These are phyloP conservation scores for Exaiptasia diaphana DNA, from an alignment of 64 coral and sea anemone species.

Conservation along the genomic window DNA sequence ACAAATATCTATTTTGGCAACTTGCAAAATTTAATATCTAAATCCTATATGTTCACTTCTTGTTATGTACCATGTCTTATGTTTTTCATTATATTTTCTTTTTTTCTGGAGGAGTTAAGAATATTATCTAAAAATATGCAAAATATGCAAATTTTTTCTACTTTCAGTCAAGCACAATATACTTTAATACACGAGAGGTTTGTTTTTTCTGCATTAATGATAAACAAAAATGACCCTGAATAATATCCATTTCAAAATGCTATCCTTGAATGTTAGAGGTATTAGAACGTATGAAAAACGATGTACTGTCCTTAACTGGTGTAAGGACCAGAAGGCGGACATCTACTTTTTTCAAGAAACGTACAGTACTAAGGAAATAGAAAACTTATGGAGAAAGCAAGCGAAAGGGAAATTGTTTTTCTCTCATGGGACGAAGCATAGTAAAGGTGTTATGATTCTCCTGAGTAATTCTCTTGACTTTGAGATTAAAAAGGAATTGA, in stretches of 20 bases:
- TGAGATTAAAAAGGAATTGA: neutral
- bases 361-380: slow-evolving; percentile 1
- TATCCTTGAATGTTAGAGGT: slow-evolving; percentile 14
- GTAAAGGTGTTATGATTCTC: slow-evolving; percentile 1
- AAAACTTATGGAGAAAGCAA: slow-evolving; percentile 17
- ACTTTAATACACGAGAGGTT: no score
- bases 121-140: no score
- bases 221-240: neutral
- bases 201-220: neutral
- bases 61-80: no score
- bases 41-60: no score
- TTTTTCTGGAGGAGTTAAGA: no score
- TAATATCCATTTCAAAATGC: neutral
- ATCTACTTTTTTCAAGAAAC: slow-evolving; percentile 33
- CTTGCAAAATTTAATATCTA: no score
- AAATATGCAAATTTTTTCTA: no score
- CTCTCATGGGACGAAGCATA: slow-evolving; percentile 9
- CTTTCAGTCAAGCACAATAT: no score
- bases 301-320: slow-evolving; percentile 5
- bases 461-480: slow-evolving; percentile 16
- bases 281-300: slow-evolving; percentile 12
- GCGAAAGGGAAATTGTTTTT: slow-evolving; percentile 38
- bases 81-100: no score
- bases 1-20: no score
- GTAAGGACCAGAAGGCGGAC: slow-evolving; percentile 21